These are phyloP conservation scores for Catharus fuscescens DNA, from an alignment of 2,113 vertebrate genomes.

Conservation along the genomic window DNA sequence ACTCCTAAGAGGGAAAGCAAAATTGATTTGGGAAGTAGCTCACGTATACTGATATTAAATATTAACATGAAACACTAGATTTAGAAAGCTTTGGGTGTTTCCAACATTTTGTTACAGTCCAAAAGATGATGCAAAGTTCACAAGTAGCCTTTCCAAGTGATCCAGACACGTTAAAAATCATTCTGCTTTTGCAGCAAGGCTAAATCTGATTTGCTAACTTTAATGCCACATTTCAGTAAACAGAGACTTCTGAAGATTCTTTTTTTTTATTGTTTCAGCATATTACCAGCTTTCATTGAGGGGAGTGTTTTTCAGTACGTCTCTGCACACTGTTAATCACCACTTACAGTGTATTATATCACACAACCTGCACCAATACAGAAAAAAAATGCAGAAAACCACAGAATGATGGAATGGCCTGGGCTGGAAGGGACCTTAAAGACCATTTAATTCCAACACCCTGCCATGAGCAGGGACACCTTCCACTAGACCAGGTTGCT, in stretches of 20 bases:
- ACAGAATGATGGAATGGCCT: background rate
- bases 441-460: accelerated
- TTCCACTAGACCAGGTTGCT: background rate
- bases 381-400: background rate
- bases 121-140: background rate
- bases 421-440: background rate
- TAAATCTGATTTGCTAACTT: background rate
- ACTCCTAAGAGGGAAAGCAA: background rate
- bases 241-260: background rate
- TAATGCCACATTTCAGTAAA: background rate
- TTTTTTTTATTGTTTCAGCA: background rate
- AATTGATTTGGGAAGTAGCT: constrained; percentile 29
- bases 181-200: background rate
- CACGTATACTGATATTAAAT: background rate
- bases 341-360: background rate
- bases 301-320: background rate
- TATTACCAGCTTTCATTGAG: background rate
- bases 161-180: background rate
- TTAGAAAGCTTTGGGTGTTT: background rate
- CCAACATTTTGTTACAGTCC: background rate
- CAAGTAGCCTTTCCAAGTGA: background rate
- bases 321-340: background rate
- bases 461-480: background rate
- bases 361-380: background rate
- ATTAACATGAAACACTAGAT: background rate